Percentiles rank a stretch among this genome's conserved stretches.
phyloP scores from a whole-genome alignment of 2,888 invertebrate species.

The Aspidiotus rigidus region DNA sequence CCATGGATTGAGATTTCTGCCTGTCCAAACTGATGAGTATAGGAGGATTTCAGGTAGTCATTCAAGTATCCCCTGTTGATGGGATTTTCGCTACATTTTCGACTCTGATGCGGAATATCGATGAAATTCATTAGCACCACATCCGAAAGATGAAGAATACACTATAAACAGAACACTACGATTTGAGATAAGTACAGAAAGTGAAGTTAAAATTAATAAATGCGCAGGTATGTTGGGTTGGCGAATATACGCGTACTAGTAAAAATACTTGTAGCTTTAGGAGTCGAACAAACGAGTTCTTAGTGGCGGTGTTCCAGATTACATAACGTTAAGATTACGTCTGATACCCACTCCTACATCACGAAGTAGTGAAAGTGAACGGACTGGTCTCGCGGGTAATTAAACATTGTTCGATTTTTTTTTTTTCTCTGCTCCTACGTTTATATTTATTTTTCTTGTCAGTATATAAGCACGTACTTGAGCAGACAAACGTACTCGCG shows the following conservation, averaged over 20 bases:
- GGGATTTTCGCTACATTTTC: too few relatives aligned
- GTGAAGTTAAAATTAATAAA: conserved; percentile 10
- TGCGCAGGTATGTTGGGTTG: neutral
- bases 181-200: neutral
- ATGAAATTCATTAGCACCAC: neutral
- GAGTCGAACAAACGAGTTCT: neutral
- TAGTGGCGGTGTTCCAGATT: conserved; percentile 22
- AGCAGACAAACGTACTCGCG: neutral
- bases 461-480: neutral
- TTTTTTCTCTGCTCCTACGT: neutral
- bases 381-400: conserved; percentile 31
- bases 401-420: conserved; percentile 1
- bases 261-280: neutral
- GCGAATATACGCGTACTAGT: neutral
- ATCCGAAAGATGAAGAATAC: conserved; percentile 12
- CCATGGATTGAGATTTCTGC: conserved; percentile 36
- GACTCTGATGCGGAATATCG: neutral
- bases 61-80: too few relatives aligned
- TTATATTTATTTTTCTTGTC: neutral
- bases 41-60: too few relatives aligned
- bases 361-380: conserved; percentile 28
- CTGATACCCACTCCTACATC: conserved; percentile 26
- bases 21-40: too few relatives aligned
- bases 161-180: neutral
- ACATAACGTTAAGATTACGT: conserved; percentile 23